A percentile compares a stretch with the other conserved stretches of the same genome.
Conservation (phyloP, 2,888 invertebrate species). For the Habroteleia sp. region DNA sequence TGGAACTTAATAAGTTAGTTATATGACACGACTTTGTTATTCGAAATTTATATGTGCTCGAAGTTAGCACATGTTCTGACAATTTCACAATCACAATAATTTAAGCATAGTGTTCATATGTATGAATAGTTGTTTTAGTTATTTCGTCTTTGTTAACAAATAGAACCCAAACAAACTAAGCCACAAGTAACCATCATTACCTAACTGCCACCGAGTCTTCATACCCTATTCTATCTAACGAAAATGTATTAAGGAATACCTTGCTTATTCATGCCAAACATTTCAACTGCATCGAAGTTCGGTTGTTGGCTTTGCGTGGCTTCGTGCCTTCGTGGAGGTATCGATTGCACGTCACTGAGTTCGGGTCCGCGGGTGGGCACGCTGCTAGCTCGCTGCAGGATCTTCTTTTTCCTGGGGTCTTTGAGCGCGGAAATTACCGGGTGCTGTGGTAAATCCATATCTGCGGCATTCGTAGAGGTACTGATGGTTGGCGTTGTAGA, state of each 20-base stretch:
- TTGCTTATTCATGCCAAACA: constrained; percentile 69
- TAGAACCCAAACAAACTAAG: too few species aligned
- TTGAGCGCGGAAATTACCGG: constrained; percentile 64
- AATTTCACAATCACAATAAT: too few species aligned
- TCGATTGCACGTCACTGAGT: constrained; percentile 74
- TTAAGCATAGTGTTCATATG: too few species aligned
- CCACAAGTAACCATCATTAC: neutral
- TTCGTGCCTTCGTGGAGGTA: constrained; percentile 82
- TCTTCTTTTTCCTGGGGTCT: constrained; percentile 72
- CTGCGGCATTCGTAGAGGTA: constrained; percentile 76
- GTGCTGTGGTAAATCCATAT: constrained; percentile 65
- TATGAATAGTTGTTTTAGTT: too few species aligned
- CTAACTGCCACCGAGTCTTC: constrained; percentile 19
- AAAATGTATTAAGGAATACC: constrained; percentile 62
- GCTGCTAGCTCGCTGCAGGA: constrained; percentile 87
- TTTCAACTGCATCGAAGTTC: constrained; percentile 75
- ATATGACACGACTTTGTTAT: too few species aligned
- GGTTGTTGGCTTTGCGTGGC: constrained; percentile 85
- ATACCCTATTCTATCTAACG: constrained; percentile 41
- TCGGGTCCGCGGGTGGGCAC: constrained; percentile 85
- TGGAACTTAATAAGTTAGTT: too few species aligned
- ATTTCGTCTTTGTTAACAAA: too few species aligned
- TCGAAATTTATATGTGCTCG: too few species aligned
- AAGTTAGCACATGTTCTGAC: too few species aligned
- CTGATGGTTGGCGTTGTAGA: constrained; percentile 83